Evolutionary conservation across 2,113 vertebrate genomes (phyloP), one percentile per base, ranked within the genome.

Genomic region (Labeo catla): DNA sequence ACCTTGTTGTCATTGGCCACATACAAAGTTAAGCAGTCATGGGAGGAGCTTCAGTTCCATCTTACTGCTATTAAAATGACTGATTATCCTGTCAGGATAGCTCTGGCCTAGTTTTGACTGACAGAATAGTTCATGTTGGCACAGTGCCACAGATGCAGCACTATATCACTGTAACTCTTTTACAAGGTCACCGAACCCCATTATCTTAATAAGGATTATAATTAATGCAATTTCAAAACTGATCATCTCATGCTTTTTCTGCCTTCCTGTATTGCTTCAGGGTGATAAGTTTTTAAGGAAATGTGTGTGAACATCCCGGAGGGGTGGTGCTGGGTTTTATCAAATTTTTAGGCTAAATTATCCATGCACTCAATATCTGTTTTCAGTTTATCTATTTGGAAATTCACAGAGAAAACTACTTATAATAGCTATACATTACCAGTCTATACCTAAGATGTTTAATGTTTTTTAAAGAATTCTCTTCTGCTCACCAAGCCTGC

Each of bases 31-130:
- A 66, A 66, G 80, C 86, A 84, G 83, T 70, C 82, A 23, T 73
- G 86, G 10, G 50, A 77, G 77, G 89, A 91, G 90, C 84, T 90
- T 91, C 89, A 90, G 88, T 86, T 79, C 89, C 83, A 91, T 90
- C 83, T 92, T 92, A 92, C 91, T 90, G 87, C 92, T 90, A 89
- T 94, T 92, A 91, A 91, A 93, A 92, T 91, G 88, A 92, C 89
- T 90, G 91, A 93, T 93, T 88, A 91, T 88, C 80, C 89, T 88
- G 89, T 90, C 91, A 91, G 87, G 45, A 45, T 88, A 81, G 89
- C 86, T 49, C 61, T 93, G 92, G 89, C 93, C 93, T 92, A 91
- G 77, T 91, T 93, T 89, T 93, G 91, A 93, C 90, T 91, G 90
- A 90, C 91, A 88, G 89, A 88, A 88, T 90, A 7, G 63, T 87